These are phyloP conservation scores for Coecobrya sp. DNA, from an alignment of 2,888 invertebrate species.

Conservation along the genomic window DNA sequence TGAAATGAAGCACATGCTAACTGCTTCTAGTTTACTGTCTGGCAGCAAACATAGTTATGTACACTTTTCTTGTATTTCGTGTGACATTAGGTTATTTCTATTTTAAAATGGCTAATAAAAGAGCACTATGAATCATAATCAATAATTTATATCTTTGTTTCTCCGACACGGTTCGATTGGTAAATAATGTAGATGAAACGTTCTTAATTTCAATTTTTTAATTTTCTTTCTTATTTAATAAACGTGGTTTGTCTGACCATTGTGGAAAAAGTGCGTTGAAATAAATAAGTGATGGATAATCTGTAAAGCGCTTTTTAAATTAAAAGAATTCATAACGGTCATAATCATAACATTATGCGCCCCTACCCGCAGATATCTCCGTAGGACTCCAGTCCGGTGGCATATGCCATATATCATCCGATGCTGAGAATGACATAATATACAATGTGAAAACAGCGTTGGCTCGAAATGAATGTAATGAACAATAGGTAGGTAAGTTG, in stretches of 20 bases:
- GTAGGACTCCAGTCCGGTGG: background rate
- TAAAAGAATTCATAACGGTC: background rate
- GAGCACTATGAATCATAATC: too few relatives aligned
- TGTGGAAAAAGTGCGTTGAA: background rate
- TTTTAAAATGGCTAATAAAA: too few relatives aligned
- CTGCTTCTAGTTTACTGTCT: background rate
- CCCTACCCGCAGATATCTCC: background rate
- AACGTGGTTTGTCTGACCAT: too few relatives aligned
- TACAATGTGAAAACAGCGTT: background rate
- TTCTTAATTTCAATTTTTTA: too few relatives aligned
- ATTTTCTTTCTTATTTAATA: too few relatives aligned
- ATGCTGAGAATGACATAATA: constrained; percentile 3
- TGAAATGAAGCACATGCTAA: constrained; percentile 18
- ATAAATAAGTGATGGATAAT: background rate
- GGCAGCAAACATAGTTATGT: background rate
- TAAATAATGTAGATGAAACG: too few relatives aligned
- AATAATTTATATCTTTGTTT: too few relatives aligned
- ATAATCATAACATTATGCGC: too few relatives aligned
- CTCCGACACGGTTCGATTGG: too few relatives aligned
- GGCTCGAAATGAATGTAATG: background rate
- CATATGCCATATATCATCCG: background rate
- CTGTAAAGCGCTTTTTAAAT: background rate
- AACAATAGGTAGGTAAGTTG: background rate
- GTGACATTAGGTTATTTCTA: too few relatives aligned
- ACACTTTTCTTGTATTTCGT: background rate